Evolutionary conservation across 2,113 vertebrate species (phyloP).

Genomic region (Sorex araneus): DNA sequence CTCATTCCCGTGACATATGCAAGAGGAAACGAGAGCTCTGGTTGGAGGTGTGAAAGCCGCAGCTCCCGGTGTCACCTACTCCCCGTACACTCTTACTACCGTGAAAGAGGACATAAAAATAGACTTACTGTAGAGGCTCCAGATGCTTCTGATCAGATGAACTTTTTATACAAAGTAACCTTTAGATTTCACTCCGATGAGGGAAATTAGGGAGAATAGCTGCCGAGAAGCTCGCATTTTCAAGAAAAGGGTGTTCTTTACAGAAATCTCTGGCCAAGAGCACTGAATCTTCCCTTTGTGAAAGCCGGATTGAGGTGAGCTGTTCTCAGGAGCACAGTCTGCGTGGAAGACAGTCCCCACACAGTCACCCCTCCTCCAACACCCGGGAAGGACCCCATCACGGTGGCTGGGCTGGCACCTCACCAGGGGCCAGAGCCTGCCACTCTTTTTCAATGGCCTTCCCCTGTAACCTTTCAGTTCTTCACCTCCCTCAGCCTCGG

Average conservation of each 20-base stretch:
- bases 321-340: background rate
- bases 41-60: conserved; percentile 71
- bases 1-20: conserved; percentile 71
- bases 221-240: conserved; percentile 62
- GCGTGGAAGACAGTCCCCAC: background rate
- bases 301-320: background rate
- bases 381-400: background rate
- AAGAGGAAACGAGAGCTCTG: conserved; percentile 67
- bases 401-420: no score
- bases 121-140: conserved; percentile 65
- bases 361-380: background rate
- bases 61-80: conserved; percentile 70
- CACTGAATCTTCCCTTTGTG: background rate
- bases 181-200: conserved; percentile 72
- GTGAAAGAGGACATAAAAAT: conserved; percentile 68
- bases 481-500: background rate
- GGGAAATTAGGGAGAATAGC: conserved; percentile 67
- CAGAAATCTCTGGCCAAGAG: background rate
- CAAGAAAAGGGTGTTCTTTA: conserved; percentile 65
- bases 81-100: conserved; percentile 65
- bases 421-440: no score
- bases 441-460: accelerated
- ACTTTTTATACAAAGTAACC: conserved; percentile 81
- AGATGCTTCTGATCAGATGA: conserved; percentile 79
- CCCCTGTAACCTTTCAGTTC: accelerated